phyloP scores from a whole-genome alignment of 2,797 vertebrate species.

The Lacerta bilineata region DNA sequence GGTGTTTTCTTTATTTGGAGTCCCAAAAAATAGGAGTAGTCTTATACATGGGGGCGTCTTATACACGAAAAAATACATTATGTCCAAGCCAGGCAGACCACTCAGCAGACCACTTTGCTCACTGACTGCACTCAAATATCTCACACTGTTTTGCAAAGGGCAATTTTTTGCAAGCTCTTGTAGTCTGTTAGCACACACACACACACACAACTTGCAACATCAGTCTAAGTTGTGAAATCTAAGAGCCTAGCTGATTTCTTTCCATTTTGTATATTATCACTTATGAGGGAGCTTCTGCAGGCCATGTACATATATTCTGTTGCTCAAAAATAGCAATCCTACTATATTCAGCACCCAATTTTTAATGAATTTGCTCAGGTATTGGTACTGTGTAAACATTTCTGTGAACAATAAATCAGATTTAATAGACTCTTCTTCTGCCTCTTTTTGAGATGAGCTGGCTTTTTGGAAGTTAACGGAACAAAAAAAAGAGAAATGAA shows the following conservation, averaged over 20 bases:
- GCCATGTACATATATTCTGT: background rate
- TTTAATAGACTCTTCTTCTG: background rate
- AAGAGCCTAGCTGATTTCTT: background rate
- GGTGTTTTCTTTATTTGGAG: too few species aligned
- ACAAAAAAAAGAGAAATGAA: background rate
- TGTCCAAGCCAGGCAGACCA: background rate
- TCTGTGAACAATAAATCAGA: background rate
- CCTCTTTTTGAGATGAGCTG: background rate
- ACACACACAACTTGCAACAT: background rate
- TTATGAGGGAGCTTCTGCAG: background rate
- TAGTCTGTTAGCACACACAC: background rate
- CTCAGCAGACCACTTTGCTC: background rate
- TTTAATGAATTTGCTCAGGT: background rate
- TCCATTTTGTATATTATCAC: background rate
- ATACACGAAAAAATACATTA: too few species aligned
- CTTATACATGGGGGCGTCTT: too few species aligned
- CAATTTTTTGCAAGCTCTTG: background rate
- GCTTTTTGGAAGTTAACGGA: background rate
- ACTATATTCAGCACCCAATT: background rate
- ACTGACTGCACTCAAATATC: background rate
- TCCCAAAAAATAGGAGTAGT: too few species aligned
- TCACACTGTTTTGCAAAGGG: background rate
- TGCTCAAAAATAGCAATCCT: background rate
- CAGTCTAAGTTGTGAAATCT: background rate
- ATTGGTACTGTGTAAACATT: background rate